A percentile compares a stretch with the other conserved stretches of the same genome.
phyloP scores from a whole-genome alignment of 2,797 vertebrate species.

The Tiaroga cobitis region DNA sequence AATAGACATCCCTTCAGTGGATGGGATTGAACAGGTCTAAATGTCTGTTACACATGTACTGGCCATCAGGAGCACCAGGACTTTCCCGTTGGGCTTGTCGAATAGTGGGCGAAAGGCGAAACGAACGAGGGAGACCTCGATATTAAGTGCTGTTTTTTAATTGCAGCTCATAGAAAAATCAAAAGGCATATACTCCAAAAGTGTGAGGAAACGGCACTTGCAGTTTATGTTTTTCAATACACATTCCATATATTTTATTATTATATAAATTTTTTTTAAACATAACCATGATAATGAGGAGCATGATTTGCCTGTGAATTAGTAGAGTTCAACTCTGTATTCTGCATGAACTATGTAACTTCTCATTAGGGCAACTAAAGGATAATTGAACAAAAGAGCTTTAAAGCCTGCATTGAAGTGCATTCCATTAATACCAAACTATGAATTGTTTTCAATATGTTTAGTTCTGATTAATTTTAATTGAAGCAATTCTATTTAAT shows the following conservation, averaged over 20 bases:
- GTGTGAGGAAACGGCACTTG: no score
- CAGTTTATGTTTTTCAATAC: not conserved
- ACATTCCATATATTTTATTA: not conserved
- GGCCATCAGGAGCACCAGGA: not conserved
- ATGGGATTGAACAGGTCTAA: constrained; percentile 6
- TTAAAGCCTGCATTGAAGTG: no score
- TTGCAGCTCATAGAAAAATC: not conserved
- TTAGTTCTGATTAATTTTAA: no score
- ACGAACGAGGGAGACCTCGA: not conserved
- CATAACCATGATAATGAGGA: not conserved
- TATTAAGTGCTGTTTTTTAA: not conserved
- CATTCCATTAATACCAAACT: no score
- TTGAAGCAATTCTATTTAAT: no score
- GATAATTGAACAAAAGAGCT: no score
- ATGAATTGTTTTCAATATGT: no score
- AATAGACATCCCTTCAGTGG: constrained; percentile 21
- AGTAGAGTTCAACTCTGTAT: not conserved
- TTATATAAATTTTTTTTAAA: not conserved
- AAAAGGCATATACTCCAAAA: no score
- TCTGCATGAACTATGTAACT: no score
- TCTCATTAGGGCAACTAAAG: no score
- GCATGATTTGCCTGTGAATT: not conserved
- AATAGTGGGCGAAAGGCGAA: not conserved
- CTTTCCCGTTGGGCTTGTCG: not conserved
- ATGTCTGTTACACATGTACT: not conserved